Percentiles rank a stretch among this genome's conserved stretches.
These are phyloP conservation scores for Catocala nupta DNA, from an alignment of 2,888 invertebrate genomes.

Conservation along the genomic window DNA sequence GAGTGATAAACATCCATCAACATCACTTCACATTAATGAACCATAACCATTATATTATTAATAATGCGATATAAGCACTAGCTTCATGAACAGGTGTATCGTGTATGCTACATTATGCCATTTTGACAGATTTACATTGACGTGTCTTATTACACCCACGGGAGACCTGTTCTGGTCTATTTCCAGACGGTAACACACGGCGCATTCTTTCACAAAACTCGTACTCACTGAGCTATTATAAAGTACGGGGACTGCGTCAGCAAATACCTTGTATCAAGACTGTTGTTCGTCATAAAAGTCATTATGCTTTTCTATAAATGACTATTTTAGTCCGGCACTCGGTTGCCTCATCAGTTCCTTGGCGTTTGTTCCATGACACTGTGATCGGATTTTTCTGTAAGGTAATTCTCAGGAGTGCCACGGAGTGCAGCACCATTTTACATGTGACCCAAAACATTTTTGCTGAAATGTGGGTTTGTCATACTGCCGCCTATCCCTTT, in stretches of 20 bases:
- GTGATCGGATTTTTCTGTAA: no score
- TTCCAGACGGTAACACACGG: constrained; percentile 10
- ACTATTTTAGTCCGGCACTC: no score
- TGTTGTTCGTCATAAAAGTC: neutral
- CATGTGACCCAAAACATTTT: no score
- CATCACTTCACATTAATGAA: no score
- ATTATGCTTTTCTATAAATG: neutral
- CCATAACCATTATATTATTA: no score
- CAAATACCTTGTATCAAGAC: constrained; percentile 5
- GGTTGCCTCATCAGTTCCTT: no score
- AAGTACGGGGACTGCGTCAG: constrained; percentile 5
- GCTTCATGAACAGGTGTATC: constrained; percentile 1
- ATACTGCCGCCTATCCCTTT: no score
- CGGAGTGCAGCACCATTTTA: no score
- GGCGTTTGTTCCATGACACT: no score
- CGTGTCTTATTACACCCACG: constrained; percentile 9
- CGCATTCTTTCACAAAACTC: constrained; percentile 8
- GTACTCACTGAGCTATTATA: constrained; percentile 1
- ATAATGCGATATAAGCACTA: neutral
- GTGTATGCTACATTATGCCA: constrained; percentile 1
- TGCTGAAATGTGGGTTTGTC: no score
- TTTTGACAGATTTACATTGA: constrained; percentile 1
- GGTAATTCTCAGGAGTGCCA: no score
- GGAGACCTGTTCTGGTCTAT: constrained; percentile 5
- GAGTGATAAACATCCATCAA: no score